Evolutionary conservation across 1,140 invertebrate genomes (phyloP).

Genomic region (Brachionus asplanchnoidis): DNA sequence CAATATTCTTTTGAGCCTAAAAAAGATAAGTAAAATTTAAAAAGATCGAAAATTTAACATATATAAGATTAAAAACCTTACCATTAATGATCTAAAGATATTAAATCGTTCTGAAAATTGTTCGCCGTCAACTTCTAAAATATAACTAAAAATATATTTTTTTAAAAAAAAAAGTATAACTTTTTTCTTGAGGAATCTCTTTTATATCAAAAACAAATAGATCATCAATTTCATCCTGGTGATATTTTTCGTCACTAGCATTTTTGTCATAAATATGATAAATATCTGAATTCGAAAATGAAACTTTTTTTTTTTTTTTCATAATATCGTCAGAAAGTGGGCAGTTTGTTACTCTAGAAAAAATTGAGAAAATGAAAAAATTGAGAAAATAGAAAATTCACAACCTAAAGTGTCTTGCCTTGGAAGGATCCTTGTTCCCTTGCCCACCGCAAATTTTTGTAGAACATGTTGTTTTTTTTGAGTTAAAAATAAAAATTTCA

Average conservation of each 20-base stretch:
- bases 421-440: background rate
- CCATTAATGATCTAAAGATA: background rate
- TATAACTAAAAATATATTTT: background rate
- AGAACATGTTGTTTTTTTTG: no score
- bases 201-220: background rate
- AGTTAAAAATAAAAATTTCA: no score
- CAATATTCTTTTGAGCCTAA: background rate
- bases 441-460: background rate
- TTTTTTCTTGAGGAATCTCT: background rate
- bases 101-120: background rate
- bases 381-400: background rate
- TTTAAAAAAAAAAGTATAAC: background rate
- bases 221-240: no score
- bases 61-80: background rate
- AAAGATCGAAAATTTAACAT: background rate
- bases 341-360: background rate
- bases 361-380: background rate
- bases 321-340: background rate
- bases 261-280: background rate
- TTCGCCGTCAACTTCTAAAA: background rate
- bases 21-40: background rate
- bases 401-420: background rate
- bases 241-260: background rate
- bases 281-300: background rate
- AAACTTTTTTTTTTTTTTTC: background rate